These are phyloP conservation scores for Macrobrachium nipponense DNA, from an alignment of 1,140 invertebrate species.

Conservation along the genomic window DNA sequence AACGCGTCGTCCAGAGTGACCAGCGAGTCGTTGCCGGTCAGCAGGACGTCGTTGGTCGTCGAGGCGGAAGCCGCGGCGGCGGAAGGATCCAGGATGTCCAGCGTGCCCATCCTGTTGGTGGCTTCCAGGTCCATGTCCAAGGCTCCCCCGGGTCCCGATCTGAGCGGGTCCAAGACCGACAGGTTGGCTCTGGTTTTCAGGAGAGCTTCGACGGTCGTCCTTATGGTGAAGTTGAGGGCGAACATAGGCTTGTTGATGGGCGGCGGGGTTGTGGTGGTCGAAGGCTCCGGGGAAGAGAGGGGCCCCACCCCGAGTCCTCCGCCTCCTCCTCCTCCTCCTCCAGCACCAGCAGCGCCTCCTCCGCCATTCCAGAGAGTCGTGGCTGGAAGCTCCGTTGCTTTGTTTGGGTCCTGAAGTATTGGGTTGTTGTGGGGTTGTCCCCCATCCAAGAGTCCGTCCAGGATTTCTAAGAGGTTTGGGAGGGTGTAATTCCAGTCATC, in stretches of 20 bases:
- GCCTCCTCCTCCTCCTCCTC: too few relatives aligned
- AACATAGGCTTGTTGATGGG: constrained; percentile 51
- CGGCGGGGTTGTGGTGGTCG: constrained; percentile 40
- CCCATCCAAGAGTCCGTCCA: constrained; percentile 24
- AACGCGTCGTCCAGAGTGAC: constrained; percentile 44
- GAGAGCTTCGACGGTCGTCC: constrained; percentile 26
- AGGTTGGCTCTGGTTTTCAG: constrained; percentile 13
- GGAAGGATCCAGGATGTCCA: not conserved
- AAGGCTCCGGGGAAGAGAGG: constrained; percentile 8
- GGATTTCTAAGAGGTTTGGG: constrained; percentile 34
- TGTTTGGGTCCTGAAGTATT: constrained; percentile 45
- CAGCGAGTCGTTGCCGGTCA: constrained; percentile 33
- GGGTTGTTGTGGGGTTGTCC: constrained; percentile 3
- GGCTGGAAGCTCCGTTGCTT: constrained; percentile 21
- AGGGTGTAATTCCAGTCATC: constrained; percentile 53
- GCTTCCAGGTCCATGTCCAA: not conserved
- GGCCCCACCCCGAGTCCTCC: not conserved
- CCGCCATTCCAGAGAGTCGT: constrained; percentile 8
- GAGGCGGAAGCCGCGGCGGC: not conserved
- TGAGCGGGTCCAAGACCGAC: constrained; percentile 27
- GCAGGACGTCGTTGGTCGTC: not conserved
- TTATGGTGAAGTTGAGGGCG: constrained; percentile 35
- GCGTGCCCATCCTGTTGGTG: not conserved
- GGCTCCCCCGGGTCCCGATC: not conserved
- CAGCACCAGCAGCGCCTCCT: not conserved